Evolutionary conservation across 2,113 vertebrate species (phyloP), one percentile per base, ranked within the genome.

Genomic region (Paracanthobrama guichenoti): DNA sequence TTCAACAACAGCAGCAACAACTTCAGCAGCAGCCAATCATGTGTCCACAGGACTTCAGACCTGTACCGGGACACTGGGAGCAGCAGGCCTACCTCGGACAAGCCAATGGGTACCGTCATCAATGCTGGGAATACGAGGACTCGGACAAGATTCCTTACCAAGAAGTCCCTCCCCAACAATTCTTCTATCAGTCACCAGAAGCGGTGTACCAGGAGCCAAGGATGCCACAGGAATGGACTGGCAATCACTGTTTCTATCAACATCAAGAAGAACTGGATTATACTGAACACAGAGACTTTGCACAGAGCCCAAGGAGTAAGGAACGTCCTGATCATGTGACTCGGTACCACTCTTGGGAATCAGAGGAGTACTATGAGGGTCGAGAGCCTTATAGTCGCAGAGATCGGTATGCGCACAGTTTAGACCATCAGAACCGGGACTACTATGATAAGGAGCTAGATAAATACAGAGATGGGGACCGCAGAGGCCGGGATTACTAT

Each of bases 191-290:
- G 2, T 87, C 92, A 20, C 93, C 93, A 79, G 87, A 94, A 62
- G 89, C 92, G 46, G 94, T 92, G 22, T 91, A 92, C 82, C 88
- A 93, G 26, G 86, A 93, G 26, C 71, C 94, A 28, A 93, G 93
- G 86, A 90, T 89, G 79, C 92, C 93, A 59, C 87, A 80, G 14
- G 89, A 93, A 76, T 89, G 90, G 91, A 90, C 92, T 79, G 90
- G 89, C 11, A 91, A 92, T 50, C 83, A 93, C 77, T 94, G 92
- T 87, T 95, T 94, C 83, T 95, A 93, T 82, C 92, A 93, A 78
- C 92, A 91, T 4, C 91, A 86, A 12, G 92, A 92, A 80, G 90
- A 92, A 83, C 53, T 89, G 74, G 87, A 84, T 83, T 88, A 85
- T 10, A 89, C 90, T 62, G 88, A 89, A 8, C 84, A 89, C 83